Percentiles rank a stretch among this genome's conserved stretches.
Conservation (phyloP, 2,797 vertebrate genomes). For the Bufotes viridis region DNA sequence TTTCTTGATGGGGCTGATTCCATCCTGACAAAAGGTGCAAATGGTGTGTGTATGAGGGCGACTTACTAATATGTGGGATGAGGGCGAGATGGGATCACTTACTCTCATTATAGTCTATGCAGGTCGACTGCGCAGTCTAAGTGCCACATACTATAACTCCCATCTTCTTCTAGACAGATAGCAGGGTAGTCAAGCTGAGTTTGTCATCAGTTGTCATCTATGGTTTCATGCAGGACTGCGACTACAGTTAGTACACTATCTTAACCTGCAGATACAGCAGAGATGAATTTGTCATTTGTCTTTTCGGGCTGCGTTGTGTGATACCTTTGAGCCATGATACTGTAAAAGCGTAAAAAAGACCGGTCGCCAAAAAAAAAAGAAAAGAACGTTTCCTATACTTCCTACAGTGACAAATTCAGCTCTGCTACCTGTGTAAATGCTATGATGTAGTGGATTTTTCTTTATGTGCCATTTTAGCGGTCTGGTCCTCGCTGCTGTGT, state of each 20-base stretch:
- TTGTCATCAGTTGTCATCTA: background rate
- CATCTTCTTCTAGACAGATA: background rate
- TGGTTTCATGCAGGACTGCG: background rate
- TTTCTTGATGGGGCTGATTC: conserved; percentile 19
- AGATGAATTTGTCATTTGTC: background rate
- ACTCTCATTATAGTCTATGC: background rate
- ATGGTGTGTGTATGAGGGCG: background rate
- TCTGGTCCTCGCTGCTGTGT: too few species aligned
- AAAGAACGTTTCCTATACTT: background rate
- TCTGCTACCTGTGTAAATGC: background rate
- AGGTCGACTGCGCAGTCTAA: background rate
- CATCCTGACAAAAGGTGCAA: conserved; percentile 17
- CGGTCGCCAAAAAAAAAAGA: too few species aligned
- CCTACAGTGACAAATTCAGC: background rate
- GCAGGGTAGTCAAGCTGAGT: background rate
- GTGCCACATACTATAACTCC: background rate
- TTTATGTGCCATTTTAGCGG: background rate
- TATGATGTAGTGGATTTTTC: background rate
- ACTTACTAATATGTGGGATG: background rate
- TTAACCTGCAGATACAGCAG: background rate
- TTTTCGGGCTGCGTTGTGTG: background rate
- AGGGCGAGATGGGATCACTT: conserved; percentile 8
- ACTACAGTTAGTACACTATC: background rate
- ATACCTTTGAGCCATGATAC: background rate
- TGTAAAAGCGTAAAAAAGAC: too few species aligned